Base-by-base conservation (phyloP, 2,797 vertebrate genomes). In the Ambastaia sidthimunki region DNA sequence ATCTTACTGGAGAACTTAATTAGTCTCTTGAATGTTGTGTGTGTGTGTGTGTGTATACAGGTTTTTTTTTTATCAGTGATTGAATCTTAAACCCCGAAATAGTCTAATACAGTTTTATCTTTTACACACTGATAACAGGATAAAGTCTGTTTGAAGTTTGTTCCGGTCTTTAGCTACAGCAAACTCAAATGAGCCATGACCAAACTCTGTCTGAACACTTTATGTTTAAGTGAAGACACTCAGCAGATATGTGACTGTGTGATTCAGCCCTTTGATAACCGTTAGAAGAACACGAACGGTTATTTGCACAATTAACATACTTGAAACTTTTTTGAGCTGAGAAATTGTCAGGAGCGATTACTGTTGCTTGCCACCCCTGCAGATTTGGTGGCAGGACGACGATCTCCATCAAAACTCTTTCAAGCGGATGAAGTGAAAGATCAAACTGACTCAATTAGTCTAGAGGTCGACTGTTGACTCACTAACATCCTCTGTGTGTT, bases 61-160 rank as follows among this genome's bases (percentile, higher is more conserved):
- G n/a, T n/a, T n/a, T n/a, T n/a, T n/a, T n/a, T n/a, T n/a, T n/a
- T n/a, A n/a, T n/a, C 15, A 69, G 3, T 11, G 18, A 11, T 3
- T 19, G 28, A 54, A 28, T 19, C 18, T 21, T 28, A 63, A 7
- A 18, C 19, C 3, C 9, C 25, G 16, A 73, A 7, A 12, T n/a
- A 18, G 18, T 23, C 23, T 19, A 60, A 62, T 31, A 12, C 11
- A 12, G 28, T 55, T 37, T 34, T 37, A 25, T 54, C 4, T 15
- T 60, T 65, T 47, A 62, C 10, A n/a, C 28, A 47, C 57, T 76
- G 72, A 54, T 69, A 25, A 63, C 28, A 16, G 44, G 37, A 16
- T 63, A 31, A 59, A 44, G 18, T 52, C 11, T 18, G 37, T 80
- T 80, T 85, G 76, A 85, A 57, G 77, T 82, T 52, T 73, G 15